A percentile compares a stretch with the other conserved stretches of the same genome.
Conservation (phyloP, 1,140 invertebrate genomes). For the Bombus terrestris region DNA sequence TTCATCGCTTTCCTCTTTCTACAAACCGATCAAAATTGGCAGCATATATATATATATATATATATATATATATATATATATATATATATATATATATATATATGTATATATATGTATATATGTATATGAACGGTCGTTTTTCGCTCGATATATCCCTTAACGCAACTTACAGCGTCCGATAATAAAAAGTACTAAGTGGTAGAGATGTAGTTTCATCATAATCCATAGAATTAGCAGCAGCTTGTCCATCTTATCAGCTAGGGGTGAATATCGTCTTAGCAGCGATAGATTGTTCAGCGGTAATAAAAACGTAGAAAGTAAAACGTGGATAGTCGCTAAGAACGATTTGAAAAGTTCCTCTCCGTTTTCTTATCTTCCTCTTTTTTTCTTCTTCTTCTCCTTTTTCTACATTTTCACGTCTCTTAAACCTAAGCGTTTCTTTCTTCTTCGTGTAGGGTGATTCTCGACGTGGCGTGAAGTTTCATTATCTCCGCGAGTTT, state of each 20-base stretch:
- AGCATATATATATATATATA: slow-evolving; percentile 19
- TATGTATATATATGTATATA: slow-evolving; percentile 7
- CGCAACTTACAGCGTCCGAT: slow-evolving; percentile 38
- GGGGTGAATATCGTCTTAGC: slow-evolving; percentile 35
- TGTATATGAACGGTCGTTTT: slow-evolving; percentile 16
- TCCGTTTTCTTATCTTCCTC: not conserved
- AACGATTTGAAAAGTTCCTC: slow-evolving; percentile 6
- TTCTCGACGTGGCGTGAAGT: not conserved
- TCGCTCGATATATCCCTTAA: slow-evolving; percentile 16
- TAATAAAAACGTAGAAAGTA: slow-evolving; percentile 59
- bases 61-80: not conserved
- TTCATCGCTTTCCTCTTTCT: slow-evolving; percentile 3
- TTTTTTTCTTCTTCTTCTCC: not conserved
- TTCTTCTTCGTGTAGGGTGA: not conserved
- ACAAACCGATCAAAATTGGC: slow-evolving; percentile 36
- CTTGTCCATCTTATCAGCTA: slow-evolving; percentile 42
- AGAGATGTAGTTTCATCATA: slow-evolving; percentile 40
- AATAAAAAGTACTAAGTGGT: slow-evolving; percentile 57
- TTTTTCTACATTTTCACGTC: no score
- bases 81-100: not conserved
- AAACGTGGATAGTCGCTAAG: slow-evolving; percentile 41
- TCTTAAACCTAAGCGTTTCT: not conserved
- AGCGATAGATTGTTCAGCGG: slow-evolving; percentile 38
- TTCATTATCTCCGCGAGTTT: not conserved
- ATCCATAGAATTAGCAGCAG: slow-evolving; percentile 47